Conservation (phyloP, 2,888 invertebrate genomes). For the Galeruca laticollis region DNA sequence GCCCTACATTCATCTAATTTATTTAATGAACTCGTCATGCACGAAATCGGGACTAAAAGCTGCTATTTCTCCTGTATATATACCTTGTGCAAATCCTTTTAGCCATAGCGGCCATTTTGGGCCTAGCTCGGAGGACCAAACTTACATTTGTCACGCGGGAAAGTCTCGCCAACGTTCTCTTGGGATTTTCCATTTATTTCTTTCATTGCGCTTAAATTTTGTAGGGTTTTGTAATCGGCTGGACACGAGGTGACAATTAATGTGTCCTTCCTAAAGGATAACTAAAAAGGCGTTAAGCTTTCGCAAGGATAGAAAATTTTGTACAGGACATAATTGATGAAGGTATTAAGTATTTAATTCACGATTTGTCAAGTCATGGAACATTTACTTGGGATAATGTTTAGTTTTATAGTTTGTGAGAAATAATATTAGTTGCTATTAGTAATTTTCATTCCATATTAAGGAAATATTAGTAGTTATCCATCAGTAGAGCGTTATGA, state of each 20-base stretch:
- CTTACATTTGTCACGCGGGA: slow-evolving; percentile 61
- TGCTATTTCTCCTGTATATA: slow-evolving; percentile 53
- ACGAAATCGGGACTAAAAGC: slow-evolving; percentile 60
- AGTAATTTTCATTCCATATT: too few relatives aligned
- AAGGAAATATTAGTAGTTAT: too few relatives aligned
- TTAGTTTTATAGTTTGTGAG: neutral
- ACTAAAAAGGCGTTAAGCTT: slow-evolving; percentile 7
- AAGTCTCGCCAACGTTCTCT: slow-evolving; percentile 30
- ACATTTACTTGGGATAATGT: neutral
- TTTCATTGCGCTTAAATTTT: slow-evolving; percentile 20
- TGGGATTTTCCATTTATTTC: slow-evolving; percentile 38
- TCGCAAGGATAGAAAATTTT: neutral
- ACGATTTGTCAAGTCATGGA: neutral
- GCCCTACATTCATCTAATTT: slow-evolving; percentile 54
- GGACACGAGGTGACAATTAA: slow-evolving; percentile 14
- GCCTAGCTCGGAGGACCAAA: slow-evolving; percentile 55
- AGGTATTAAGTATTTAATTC: neutral
- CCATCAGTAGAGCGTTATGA: too few relatives aligned
- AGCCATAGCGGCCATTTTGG: slow-evolving; percentile 61
- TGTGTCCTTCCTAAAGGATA: slow-evolving; percentile 2
- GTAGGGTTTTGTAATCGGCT: slow-evolving; percentile 13
- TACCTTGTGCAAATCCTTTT: slow-evolving; percentile 61
- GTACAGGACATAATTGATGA: neutral
- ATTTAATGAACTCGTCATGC: slow-evolving; percentile 64
- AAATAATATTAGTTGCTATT: neutral